These are phyloP conservation scores for Chaetops frenatus DNA, from an alignment of 2,113 vertebrate species.

Conservation along the genomic window DNA sequence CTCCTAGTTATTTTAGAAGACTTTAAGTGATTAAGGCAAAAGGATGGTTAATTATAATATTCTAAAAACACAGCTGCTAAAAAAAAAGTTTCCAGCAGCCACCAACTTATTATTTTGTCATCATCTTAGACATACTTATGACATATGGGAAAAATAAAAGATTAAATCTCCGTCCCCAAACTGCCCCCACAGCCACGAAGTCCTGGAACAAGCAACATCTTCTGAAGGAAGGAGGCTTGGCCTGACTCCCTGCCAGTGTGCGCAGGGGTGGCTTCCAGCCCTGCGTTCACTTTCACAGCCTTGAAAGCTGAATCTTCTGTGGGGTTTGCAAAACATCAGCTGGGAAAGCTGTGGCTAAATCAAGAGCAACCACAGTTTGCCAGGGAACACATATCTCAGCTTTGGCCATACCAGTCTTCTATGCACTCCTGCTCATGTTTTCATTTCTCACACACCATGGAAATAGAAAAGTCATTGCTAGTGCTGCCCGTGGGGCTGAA, in stretches of 20 bases:
- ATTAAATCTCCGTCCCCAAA: background rate
- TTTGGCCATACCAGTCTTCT: background rate
- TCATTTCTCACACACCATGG: background rate
- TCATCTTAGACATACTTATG: background rate
- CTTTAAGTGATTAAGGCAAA: slow-evolving; percentile 22
- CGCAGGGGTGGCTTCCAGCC: background rate
- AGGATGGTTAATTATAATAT: background rate
- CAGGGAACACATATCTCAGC: background rate
- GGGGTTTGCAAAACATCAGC: background rate
- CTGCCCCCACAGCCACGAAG: background rate
- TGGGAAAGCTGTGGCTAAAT: background rate
- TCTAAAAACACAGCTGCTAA: slow-evolving; percentile 9
- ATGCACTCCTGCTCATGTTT: background rate
- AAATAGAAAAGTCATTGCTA: background rate
- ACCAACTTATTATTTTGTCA: slow-evolving; percentile 18
- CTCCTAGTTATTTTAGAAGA: background rate
- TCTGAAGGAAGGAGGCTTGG: background rate
- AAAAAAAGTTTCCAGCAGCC: slow-evolving; percentile 20
- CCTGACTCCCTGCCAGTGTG: background rate
- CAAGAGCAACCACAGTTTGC: background rate
- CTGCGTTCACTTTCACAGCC: background rate
- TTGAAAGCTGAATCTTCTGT: background rate
- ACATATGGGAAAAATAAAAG: slow-evolving; percentile 12
- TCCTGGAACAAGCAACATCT: background rate
- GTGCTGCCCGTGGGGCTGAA: background rate